Percentiles rank a stretch among this genome's conserved stretches.
These are phyloP conservation scores for Scaptomyza graminum DNA, from an alignment of 1,140 invertebrate species.

Conservation along the genomic window DNA sequence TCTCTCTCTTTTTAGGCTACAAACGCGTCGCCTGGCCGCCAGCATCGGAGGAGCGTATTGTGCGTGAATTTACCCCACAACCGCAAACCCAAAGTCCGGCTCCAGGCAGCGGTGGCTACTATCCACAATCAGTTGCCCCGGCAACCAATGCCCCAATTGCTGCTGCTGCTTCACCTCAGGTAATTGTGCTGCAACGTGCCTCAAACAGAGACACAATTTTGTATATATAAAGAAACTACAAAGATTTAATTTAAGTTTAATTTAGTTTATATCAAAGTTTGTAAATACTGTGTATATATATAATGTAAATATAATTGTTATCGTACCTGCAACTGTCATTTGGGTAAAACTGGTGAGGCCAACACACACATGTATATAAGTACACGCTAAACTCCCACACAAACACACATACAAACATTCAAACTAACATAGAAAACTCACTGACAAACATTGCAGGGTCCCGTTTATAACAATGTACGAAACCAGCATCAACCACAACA, in stretches of 20 bases:
- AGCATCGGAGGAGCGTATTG: slow-evolving; percentile 86
- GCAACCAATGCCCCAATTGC: slow-evolving; percentile 16
- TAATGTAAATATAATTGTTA: slow-evolving; percentile 63
- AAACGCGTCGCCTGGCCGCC: slow-evolving; percentile 94
- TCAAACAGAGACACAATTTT: slow-evolving; percentile 23
- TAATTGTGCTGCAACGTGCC: slow-evolving; percentile 42
- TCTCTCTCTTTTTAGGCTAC: slow-evolving; percentile 85
- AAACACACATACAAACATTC: slow-evolving; percentile 27
- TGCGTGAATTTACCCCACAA: slow-evolving; percentile 86
- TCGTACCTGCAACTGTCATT: slow-evolving; percentile 41
- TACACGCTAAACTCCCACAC: slow-evolving; percentile 3
- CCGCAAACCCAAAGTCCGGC: slow-evolving; percentile 79
- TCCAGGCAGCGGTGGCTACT: slow-evolving; percentile 65
- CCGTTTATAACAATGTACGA: slow-evolving; percentile 81
- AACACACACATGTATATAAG: slow-evolving; percentile 6
- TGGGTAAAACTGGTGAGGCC: slow-evolving; percentile 37
- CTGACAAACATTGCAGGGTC: slow-evolving; percentile 72
- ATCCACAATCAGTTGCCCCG: slow-evolving; percentile 44
- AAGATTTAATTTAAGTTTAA: slow-evolving; percentile 10
- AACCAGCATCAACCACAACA: slow-evolving; percentile 46
- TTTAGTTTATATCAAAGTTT: slow-evolving; percentile 27
- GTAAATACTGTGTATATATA: slow-evolving; percentile 43
- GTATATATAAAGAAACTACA: slow-evolving; percentile 26
- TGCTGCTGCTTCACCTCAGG: slow-evolving; percentile 56
- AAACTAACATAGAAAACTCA: slow-evolving; percentile 47